Percentiles rank a stretch among this genome's conserved stretches.
Conservation (phyloP, 1,140 invertebrate species). For the Papilio machaon region DNA sequence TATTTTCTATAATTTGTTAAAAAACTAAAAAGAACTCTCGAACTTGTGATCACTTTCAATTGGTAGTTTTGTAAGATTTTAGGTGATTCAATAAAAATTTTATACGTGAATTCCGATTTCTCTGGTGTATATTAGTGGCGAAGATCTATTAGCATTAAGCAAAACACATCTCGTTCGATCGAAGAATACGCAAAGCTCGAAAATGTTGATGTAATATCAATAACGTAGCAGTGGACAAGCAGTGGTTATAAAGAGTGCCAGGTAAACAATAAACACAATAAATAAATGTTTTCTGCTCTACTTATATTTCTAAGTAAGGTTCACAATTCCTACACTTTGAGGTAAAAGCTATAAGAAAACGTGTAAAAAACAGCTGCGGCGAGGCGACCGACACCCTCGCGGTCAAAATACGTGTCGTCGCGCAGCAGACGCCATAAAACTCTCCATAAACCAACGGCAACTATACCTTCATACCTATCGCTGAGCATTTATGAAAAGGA, state of each 20-base stretch:
- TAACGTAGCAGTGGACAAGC: background rate
- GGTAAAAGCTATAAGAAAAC: constrained; percentile 63
- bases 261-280: background rate
- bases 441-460: constrained; percentile 66
- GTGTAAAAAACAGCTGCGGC: constrained; percentile 80
- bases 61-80: background rate
- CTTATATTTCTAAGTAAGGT: constrained; percentile 49
- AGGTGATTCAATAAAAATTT: background rate
- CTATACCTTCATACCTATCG: constrained; percentile 55
- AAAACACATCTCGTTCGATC: background rate
- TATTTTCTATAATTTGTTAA: background rate
- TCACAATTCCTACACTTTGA: constrained; percentile 48
- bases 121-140: background rate
- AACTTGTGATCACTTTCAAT: background rate
- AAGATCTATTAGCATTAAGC: too few species aligned
- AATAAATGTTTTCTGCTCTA: background rate
- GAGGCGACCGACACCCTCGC: constrained; percentile 63
- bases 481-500: constrained; percentile 63
- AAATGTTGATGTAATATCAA: background rate
- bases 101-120: background rate
- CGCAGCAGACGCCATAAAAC: constrained; percentile 66
- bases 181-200: background rate
- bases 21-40: background rate
- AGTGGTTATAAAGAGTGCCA: background rate
- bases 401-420: constrained; percentile 66